These are phyloP conservation scores for Escarpia spicata DNA, from an alignment of 2,888 invertebrate genomes.

Conservation along the genomic window DNA sequence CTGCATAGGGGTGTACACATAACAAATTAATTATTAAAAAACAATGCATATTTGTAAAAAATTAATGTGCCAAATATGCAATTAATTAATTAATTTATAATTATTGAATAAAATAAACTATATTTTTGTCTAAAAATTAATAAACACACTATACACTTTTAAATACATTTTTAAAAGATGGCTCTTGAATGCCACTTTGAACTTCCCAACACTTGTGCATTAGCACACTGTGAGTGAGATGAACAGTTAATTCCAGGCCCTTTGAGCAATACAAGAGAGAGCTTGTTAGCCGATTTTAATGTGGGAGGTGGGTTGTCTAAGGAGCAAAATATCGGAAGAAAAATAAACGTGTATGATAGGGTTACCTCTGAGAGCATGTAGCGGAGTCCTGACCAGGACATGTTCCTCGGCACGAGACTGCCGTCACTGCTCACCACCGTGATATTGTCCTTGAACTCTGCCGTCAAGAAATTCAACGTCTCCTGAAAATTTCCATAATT, in stretches of 20 bases:
- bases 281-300: not conserved
- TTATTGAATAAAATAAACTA: too few relatives aligned
- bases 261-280: not conserved
- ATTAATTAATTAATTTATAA: too few relatives aligned
- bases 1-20: too few relatives aligned
- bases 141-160: too few relatives aligned
- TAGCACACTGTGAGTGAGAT: too few relatives aligned
- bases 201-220: too few relatives aligned
- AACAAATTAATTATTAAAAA: too few relatives aligned
- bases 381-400: slow-evolving; percentile 61
- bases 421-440: slow-evolving; percentile 54
- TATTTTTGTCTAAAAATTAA: too few relatives aligned
- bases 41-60: too few relatives aligned
- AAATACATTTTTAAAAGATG: too few relatives aligned
- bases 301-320: not conserved
- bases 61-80: too few relatives aligned
- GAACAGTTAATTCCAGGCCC: not conserved
- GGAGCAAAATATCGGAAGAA: not conserved
- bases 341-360: not conserved
- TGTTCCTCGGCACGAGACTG: slow-evolving; percentile 48
- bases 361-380: slow-evolving; percentile 62
- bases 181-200: too few relatives aligned
- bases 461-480: slow-evolving; percentile 23
- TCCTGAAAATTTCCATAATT: not conserved
- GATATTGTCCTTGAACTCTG: slow-evolving; percentile 60